Percentiles rank a stretch among this genome's conserved stretches.
phyloP scores from a whole-genome alignment of 2,888 invertebrate genomes.

The Apamea crenata region DNA sequence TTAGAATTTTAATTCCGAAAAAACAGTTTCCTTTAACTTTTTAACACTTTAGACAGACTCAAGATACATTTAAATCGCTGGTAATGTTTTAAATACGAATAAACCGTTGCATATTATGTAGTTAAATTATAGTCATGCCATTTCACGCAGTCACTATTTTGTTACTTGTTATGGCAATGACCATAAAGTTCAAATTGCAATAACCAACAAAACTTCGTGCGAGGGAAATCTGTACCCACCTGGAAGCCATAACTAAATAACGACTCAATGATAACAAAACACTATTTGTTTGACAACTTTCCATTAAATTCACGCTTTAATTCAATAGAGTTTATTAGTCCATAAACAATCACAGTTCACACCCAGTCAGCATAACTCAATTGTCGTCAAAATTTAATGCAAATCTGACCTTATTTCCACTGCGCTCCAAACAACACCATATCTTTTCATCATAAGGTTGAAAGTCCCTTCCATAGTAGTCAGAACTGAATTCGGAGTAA shows the following conservation, averaged over 20 bases:
- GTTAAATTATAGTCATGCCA: neutral
- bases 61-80: neutral
- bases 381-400: slow-evolving; percentile 72
- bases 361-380: slow-evolving; percentile 68
- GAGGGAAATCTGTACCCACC: neutral
- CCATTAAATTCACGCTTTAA: slow-evolving; percentile 39
- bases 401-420: slow-evolving; percentile 70
- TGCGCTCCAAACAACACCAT: slow-evolving; percentile 7
- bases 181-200: neutral
- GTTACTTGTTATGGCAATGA: neutral
- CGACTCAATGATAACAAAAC: neutral
- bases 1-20: neutral
- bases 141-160: neutral
- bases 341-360: slow-evolving; percentile 62
- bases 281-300: slow-evolving; percentile 16
- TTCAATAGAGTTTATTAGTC: slow-evolving; percentile 58
- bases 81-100: neutral
- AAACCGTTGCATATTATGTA: no score
- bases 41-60: neutral
- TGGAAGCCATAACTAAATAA: slow-evolving; percentile 8
- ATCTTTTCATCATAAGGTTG: neutral
- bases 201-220: neutral
- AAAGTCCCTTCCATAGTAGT: neutral
- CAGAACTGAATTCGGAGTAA: slow-evolving; percentile 48
- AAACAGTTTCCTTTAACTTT: neutral